Conservation (phyloP, 2,113 vertebrate species). For the Rutilus rutilus region DNA sequence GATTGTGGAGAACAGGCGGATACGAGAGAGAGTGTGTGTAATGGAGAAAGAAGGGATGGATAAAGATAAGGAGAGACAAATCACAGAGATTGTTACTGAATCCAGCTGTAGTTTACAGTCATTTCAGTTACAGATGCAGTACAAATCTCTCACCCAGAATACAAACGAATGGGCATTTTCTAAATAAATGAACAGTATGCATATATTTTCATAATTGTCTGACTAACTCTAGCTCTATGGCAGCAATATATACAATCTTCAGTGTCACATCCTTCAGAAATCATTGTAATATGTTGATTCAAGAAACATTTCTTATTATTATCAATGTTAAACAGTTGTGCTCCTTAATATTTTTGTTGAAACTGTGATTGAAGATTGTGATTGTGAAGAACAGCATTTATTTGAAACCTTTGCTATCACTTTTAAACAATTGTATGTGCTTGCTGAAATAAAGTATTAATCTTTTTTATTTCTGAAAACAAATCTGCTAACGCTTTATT, state of each 20-base stretch:
- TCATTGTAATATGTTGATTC: not conserved
- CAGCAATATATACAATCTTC: not conserved
- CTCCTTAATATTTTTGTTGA: not conserved
- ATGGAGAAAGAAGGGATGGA: conserved; percentile 36
- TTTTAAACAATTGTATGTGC: not conserved
- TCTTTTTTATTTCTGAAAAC: too few relatives aligned
- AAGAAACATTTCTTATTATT: not conserved
- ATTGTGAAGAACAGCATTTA: not conserved
- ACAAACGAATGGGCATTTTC: not conserved
- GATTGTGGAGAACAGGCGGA: conserved; percentile 54
- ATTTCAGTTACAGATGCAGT: not conserved
- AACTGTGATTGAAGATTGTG: not conserved
- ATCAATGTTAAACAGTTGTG: not conserved
- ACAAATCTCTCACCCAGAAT: not conserved
- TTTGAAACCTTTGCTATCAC: not conserved
- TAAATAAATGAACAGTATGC: not conserved
- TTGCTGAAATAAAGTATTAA: not conserved
- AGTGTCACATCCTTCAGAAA: not conserved
- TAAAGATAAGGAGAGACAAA: conserved; percentile 50
- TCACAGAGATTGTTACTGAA: conserved; percentile 18
- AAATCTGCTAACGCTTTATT: too few relatives aligned
- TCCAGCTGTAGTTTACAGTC: not conserved
- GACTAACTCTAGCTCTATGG: not conserved
- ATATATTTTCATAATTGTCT: not conserved
- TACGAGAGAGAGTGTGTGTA: conserved; percentile 9